Evolutionary conservation across 2,888 invertebrate genomes (phyloP), one percentile per base, ranked within the genome.

Genomic region (Acleris sparsana): DNA sequence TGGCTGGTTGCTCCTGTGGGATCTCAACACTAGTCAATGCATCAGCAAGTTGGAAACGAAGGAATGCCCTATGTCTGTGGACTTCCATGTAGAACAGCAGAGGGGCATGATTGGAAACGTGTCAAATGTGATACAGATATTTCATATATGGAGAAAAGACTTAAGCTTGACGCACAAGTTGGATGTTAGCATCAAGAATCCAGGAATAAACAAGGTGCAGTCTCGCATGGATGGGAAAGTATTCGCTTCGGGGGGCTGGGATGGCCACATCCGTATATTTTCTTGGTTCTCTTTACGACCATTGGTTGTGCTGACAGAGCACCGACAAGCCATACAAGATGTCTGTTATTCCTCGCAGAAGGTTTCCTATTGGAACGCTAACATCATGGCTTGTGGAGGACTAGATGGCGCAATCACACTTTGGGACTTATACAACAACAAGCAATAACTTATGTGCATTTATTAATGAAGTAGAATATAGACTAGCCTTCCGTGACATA

Each of bases 311-410:
- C 89, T 97, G 46, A 95, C 95, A 0, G 95, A 96, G 75, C 97
- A 97, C 76, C 94, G 94, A 70, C 94, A 94, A 70, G 93, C 95
- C 44, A 93, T 97, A 58, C 94, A 95, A 79, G 96, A 96, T 82
- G 93, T 97, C 64, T 94, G 94, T 52, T 97, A 95, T 86, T 96
- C 96, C 3, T 86, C 90, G 0, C 92, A 93, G 53, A 93, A 93
- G 70, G 94, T 96, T 7, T 92, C 94, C 64, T 91, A 93, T 73
- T 96, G 96, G 95, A 94, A 94, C 60, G 94, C 95, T n/a, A 94
- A 95, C 65, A 93, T 97, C n/a, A 95, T 97, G 95, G 97, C 96
- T 16, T 95, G 95, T 0, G 94, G 94, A 53, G 95, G 96, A 25
- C 94, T 95, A 69, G 97, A 97, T 85, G 95, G 96, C 71, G 94